phyloP scores from a whole-genome alignment of 2,797 vertebrate species.

The Hipposideros larvatus region DNA sequence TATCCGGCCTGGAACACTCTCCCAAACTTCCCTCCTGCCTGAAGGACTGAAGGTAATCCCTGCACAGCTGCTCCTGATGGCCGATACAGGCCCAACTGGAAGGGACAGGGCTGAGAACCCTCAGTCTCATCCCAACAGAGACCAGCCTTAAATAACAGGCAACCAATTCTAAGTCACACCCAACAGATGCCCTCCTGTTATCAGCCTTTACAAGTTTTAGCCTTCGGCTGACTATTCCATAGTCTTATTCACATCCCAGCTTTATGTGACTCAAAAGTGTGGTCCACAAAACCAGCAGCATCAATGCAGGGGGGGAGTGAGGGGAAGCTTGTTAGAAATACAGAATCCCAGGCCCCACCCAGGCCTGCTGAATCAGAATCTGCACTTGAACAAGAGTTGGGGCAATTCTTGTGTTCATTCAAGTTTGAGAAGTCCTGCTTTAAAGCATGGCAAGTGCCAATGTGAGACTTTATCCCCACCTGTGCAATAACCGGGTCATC shows the following conservation, averaged over 20 bases:
- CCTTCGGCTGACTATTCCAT: neutral
- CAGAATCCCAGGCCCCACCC: neutral
- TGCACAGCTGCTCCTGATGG: neutral
- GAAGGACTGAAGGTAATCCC: neutral
- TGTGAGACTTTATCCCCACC: neutral
- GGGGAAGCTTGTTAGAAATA: neutral
- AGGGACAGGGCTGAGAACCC: neutral
- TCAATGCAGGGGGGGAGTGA: fast-evolving
- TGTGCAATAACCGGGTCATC: neutral
- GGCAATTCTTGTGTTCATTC: neutral
- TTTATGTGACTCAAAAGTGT: fast-evolving
- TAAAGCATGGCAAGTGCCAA: neutral
- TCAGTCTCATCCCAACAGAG: neutral
- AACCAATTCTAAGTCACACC: neutral
- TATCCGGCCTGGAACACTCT: neutral
- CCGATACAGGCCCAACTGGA: neutral
- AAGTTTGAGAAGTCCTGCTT: neutral
- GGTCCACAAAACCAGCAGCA: neutral
- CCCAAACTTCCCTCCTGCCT: neutral
- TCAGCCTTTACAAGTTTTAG: neutral
- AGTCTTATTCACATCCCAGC: fast-evolving
- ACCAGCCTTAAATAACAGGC: neutral
- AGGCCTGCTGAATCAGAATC: neutral
- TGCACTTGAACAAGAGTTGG: neutral
- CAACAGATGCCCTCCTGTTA: too few species aligned